Conservation (phyloP, 1,140 invertebrate species). For the Apis laboriosa region DNA sequence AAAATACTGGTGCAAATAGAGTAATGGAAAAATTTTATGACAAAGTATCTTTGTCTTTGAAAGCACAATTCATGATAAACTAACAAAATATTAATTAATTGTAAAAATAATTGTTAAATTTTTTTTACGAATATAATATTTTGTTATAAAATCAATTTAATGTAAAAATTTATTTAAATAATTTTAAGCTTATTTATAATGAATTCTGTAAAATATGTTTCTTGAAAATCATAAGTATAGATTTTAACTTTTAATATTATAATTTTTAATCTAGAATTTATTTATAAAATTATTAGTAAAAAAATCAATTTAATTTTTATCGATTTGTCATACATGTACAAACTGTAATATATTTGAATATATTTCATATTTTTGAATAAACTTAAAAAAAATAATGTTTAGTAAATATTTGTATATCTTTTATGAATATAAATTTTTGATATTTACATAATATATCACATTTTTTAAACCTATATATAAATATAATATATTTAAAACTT, state of each 20-base stretch:
- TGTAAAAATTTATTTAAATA: constrained; percentile 1
- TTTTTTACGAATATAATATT: neutral
- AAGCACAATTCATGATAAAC: neutral
- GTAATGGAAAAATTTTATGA: neutral
- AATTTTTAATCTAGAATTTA: neutral
- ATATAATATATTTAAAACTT: neutral
- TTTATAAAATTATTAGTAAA: neutral
- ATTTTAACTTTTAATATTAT: neutral
- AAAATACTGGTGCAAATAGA: neutral
- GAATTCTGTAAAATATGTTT: neutral
- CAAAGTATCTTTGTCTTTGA: constrained; percentile 6
- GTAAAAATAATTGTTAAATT: neutral
- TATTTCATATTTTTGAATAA: constrained; percentile 57
- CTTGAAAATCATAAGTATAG: neutral
- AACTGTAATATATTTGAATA: constrained; percentile 47
- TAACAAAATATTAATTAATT: neutral
- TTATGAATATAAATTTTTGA: neutral
- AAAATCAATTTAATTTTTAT: neutral
- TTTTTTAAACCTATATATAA: too few species aligned
- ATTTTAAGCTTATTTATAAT: constrained; percentile 5
- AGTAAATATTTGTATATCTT: neutral
- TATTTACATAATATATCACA: too few species aligned
- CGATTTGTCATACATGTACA: constrained; percentile 21
- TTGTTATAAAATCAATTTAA: neutral
- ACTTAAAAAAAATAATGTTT: constrained; percentile 26